These are phyloP conservation scores for Chaenodraco wilsoni DNA, from an alignment of 2,797 vertebrate genomes.

Conservation along the genomic window DNA sequence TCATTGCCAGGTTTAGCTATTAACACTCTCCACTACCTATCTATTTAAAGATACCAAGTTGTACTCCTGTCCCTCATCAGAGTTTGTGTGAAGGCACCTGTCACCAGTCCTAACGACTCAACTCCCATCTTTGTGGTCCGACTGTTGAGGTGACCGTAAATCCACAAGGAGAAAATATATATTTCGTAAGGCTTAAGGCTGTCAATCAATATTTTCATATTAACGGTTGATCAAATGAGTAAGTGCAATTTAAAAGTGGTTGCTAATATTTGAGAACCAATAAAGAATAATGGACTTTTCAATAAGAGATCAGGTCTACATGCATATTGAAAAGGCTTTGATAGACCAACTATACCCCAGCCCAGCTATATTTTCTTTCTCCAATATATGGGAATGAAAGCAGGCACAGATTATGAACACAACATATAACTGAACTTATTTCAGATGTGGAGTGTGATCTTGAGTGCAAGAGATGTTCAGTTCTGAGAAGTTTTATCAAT, in stretches of 20 bases:
- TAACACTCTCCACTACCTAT: background rate
- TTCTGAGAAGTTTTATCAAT: too few species aligned
- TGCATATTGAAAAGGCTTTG: too few species aligned
- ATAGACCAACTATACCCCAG: too few species aligned
- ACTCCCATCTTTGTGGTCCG: background rate
- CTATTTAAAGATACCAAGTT: background rate
- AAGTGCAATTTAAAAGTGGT: background rate
- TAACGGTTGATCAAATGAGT: background rate
- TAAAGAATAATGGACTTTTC: too few species aligned
- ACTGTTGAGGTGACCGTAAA: background rate
- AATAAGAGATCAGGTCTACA: too few species aligned
- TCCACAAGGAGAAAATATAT: background rate
- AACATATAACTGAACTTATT: too few species aligned
- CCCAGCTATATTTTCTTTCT: too few species aligned
- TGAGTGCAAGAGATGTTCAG: background rate
- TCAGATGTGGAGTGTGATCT: background rate
- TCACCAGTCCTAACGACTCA: background rate
- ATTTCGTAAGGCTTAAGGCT: background rate
- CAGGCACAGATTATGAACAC: too few species aligned
- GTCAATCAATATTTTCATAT: too few species aligned
- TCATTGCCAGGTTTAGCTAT: background rate
- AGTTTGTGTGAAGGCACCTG: background rate
- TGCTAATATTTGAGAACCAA: too few species aligned
- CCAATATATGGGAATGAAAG: too few species aligned
- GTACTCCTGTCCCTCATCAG: conserved; percentile 1